Evolutionary conservation across 1,140 invertebrate genomes (phyloP).

Genomic region (Drosophila saltans): DNA sequence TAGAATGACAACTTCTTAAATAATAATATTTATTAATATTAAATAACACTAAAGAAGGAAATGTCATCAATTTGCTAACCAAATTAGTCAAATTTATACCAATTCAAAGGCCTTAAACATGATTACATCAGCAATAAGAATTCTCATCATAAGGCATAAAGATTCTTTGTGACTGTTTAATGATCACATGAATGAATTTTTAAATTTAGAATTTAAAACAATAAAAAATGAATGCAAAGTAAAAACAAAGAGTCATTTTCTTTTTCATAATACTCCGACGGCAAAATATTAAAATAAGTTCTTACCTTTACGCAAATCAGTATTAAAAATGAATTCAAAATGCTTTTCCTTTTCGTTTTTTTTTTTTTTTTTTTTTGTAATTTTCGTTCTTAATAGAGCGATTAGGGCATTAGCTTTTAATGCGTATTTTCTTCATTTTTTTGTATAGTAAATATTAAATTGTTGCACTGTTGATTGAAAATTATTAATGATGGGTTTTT

Average conservation of each 20-base stretch:
- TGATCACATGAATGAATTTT: too few relatives aligned
- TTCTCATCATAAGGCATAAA: too few relatives aligned
- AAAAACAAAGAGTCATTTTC: background rate
- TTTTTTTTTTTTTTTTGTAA: background rate
- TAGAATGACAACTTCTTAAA: too few relatives aligned
- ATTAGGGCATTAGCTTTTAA: background rate
- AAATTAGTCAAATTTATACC: too few relatives aligned
- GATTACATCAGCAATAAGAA: too few relatives aligned
- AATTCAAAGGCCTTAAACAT: too few relatives aligned
- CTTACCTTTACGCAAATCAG: background rate
- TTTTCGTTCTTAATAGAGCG: background rate
- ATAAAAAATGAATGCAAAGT: background rate
- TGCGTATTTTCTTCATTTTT: background rate
- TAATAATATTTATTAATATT: too few relatives aligned
- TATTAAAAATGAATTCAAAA: background rate
- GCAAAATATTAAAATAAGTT: background rate
- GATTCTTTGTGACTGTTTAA: too few relatives aligned
- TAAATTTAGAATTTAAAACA: background rate
- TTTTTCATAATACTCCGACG: background rate
- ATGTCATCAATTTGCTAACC: too few relatives aligned
- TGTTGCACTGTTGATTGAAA: background rate
- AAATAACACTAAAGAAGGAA: too few relatives aligned
- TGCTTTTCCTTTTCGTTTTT: background rate
- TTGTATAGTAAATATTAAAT: background rate
- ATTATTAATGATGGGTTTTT: constrained; percentile 6